Base-by-base conservation (phyloP, 2,888 invertebrate genomes). In the Andrena fulva region DNA sequence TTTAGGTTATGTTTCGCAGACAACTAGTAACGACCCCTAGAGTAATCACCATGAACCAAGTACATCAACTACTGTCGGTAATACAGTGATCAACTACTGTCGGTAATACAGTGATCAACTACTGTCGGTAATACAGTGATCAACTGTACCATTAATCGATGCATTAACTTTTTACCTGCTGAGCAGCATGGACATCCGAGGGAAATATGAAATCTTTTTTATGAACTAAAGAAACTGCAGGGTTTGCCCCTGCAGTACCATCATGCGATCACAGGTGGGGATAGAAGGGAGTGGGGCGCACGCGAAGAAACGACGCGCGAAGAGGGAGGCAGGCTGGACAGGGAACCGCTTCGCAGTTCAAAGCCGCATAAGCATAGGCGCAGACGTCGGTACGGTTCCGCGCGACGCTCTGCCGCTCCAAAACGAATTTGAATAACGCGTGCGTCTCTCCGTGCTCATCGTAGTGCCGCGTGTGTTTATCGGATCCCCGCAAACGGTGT, bases 341-440 rank as follows among this genome's bases (percentile, higher is more conserved):
- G 67, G 70, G 84, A 81, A 75, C 63, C 63, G 77, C 75, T 75
- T 27, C 56, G 59, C 54, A 76, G 75, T 84, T 75, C 52, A 84
- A 76, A 75, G 87, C 75, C 77, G 78, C 69, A 77, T 74, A 77
- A 68, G 82, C 77, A 85, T 88, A 81, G 77, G 72, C 76, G 85
- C 86, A 77, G 80, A 84, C 69, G 59, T 80, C 79, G 74, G 79
- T 69, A 77, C 48, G 63, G 72, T 77, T 88, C 52, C 64, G 75
- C 79, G 78, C 71, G 73, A 67, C 70, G 71, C 82, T 66, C 69
- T 68, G 77, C 71, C 66, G 82, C 33, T 63, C 64, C 42, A 64
- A 42, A 71, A 27, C n/a, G 29, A 63, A 77, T 50, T 63, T 71
- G 56, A 67, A 42, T 42, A 74, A 69, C 78, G 82, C 64, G 82